Conservation (phyloP, 1,140 invertebrate species). For the Zaprionus gabonicus region DNA sequence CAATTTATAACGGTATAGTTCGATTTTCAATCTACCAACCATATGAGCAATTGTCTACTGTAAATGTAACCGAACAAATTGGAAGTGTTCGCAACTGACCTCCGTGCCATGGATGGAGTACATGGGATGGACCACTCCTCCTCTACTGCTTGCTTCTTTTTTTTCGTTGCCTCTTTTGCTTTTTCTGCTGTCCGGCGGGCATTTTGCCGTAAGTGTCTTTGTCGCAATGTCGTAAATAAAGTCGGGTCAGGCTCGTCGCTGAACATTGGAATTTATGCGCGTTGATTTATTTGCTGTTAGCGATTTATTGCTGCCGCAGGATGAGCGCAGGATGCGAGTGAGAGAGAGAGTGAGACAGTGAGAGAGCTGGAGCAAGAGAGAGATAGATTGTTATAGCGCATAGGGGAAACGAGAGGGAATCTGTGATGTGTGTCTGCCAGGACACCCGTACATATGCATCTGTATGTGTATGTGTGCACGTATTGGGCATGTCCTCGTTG, state of each 20-base stretch:
- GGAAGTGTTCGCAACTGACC: slow-evolving; percentile 1
- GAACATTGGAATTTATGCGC: slow-evolving; percentile 84
- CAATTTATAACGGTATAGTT: not conserved
- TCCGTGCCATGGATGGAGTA: not conserved
- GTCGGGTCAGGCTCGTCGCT: slow-evolving; percentile 75
- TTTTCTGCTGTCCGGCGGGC: slow-evolving; percentile 42
- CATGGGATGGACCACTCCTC: not conserved
- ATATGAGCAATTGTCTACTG: not conserved
- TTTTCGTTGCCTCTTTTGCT: slow-evolving; percentile 1
- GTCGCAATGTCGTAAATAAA: slow-evolving; percentile 83
- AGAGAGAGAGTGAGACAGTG: slow-evolving; percentile 4
- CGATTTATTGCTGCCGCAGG: slow-evolving; percentile 83
- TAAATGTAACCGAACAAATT: slow-evolving; percentile 22
- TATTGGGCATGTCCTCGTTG: slow-evolving; percentile 79
- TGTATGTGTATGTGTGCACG: slow-evolving; percentile 37
- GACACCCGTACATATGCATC: slow-evolving; percentile 10
- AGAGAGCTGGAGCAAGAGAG: slow-evolving; percentile 14
- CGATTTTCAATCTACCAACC: not conserved
- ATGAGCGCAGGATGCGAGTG: slow-evolving; percentile 52
- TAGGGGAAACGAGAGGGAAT: slow-evolving; percentile 24
- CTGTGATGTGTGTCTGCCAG: slow-evolving; percentile 57
- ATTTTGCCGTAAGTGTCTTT: slow-evolving; percentile 79
- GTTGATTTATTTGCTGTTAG: slow-evolving; percentile 84
- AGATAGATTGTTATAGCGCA: slow-evolving; percentile 11
- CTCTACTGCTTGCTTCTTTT: not conserved